These are phyloP conservation scores for Beaufortia kweichowensis DNA, from an alignment of 2,113 vertebrate species.

Conservation along the genomic window DNA sequence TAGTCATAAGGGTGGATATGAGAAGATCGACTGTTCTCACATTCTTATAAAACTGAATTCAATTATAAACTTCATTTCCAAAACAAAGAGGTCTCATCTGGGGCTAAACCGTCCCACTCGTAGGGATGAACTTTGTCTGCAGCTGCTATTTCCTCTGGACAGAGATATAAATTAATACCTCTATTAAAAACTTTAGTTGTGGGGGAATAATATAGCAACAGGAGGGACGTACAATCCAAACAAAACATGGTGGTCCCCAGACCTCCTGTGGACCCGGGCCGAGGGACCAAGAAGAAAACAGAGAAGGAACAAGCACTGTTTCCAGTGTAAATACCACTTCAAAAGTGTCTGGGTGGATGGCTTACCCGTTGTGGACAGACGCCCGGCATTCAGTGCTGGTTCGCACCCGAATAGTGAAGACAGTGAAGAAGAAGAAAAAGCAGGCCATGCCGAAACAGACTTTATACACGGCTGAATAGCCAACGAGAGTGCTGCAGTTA, in stretches of 20 bases:
- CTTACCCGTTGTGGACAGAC: constrained; percentile 93
- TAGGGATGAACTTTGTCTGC: constrained; percentile 31
- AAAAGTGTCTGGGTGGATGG: not conserved
- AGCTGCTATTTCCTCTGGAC: constrained; percentile 35
- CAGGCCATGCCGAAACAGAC: constrained; percentile 97
- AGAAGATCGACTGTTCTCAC: not conserved
- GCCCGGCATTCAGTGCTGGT: constrained; percentile 89
- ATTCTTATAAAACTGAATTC: no score
- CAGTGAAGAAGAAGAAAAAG: constrained; percentile 89
- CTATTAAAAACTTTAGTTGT: constrained; percentile 47
- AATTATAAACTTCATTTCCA: no score
- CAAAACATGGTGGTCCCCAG: constrained; percentile 28
- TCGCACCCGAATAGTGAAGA: constrained; percentile 85
- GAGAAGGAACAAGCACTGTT: constrained; percentile 1
- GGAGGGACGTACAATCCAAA: constrained; percentile 33
- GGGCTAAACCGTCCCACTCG: constrained; percentile 25
- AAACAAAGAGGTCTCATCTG: constrained; percentile 33
- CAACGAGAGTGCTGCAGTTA: constrained; percentile 86
- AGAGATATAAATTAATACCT: constrained; percentile 53
- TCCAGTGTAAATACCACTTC: constrained; percentile 13
- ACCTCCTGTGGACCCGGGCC: constrained; percentile 4
- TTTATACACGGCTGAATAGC: constrained; percentile 93
- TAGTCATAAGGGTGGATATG: not conserved
- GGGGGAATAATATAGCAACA: constrained; percentile 37
- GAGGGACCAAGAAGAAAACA: constrained; percentile 3